Evolutionary conservation across 2,888 invertebrate genomes (phyloP).

Genomic region (Mimas tiliae): DNA sequence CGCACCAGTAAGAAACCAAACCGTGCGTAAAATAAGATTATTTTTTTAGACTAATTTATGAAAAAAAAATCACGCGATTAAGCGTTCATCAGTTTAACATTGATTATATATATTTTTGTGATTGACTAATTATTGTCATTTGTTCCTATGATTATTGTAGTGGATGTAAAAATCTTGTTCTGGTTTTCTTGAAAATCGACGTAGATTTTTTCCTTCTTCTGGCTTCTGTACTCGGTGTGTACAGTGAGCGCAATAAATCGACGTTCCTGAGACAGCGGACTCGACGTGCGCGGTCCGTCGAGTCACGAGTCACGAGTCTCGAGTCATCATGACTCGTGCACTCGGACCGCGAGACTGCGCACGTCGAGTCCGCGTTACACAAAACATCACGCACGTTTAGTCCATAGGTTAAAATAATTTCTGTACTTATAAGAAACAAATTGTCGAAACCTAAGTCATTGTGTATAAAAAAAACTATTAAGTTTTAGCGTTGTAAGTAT

Average conservation of each 20-base stretch:
- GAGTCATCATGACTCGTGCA: not conserved
- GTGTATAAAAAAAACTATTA: slow-evolving; percentile 80
- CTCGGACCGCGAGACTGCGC: slow-evolving; percentile 41
- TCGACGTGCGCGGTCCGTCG: slow-evolving; percentile 47
- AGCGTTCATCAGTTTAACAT: slow-evolving; percentile 76
- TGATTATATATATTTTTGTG: slow-evolving; percentile 74
- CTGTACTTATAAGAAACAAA: slow-evolving; percentile 84
- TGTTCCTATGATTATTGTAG: slow-evolving; percentile 82
- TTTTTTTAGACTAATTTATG: slow-evolving; percentile 70
- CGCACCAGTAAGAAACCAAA: slow-evolving; percentile 81
- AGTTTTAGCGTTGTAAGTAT: slow-evolving; percentile 79
- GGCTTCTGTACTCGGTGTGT: slow-evolving; percentile 63
- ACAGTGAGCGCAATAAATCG: slow-evolving; percentile 60
- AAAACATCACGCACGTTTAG: slow-evolving; percentile 77
- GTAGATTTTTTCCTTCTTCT: slow-evolving; percentile 69
- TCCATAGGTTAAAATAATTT: slow-evolving; percentile 75
- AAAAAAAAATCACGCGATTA: slow-evolving; percentile 68
- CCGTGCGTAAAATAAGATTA: slow-evolving; percentile 75
- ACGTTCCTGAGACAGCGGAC: slow-evolving; percentile 62
- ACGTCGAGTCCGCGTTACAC: slow-evolving; percentile 52
- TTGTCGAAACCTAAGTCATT: slow-evolving; percentile 85
- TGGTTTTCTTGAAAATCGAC: slow-evolving; percentile 83
- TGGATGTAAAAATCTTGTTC: slow-evolving; percentile 77
- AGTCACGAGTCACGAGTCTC: slow-evolving; percentile 17
- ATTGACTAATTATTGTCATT: slow-evolving; percentile 81